Evolutionary conservation across 2,888 invertebrate species (phyloP).

Genomic region (Hipparchia sbordonii): DNA sequence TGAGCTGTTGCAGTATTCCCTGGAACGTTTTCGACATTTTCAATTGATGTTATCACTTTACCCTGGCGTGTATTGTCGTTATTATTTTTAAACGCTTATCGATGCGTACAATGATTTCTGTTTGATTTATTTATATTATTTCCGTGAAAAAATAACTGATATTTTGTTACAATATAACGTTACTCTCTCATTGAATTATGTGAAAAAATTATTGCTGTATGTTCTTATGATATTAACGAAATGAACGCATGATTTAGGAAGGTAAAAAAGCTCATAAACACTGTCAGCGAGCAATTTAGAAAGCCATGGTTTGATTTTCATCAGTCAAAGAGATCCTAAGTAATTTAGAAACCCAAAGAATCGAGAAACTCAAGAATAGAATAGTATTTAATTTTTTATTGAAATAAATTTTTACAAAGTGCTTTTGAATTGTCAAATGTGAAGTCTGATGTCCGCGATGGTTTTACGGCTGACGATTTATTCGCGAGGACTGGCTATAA

Average conservation of each 20-base stretch:
- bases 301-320: too few relatives aligned
- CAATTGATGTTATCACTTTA: conserved; percentile 13
- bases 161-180: neutral
- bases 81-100: conserved; percentile 14
- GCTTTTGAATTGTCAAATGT: too few relatives aligned
- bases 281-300: too few relatives aligned
- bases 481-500: too few relatives aligned
- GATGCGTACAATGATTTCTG: neutral
- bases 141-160: neutral
- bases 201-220: neutral
- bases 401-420: too few relatives aligned
- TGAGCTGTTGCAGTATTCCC: conserved; percentile 10
- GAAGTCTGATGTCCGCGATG: too few relatives aligned
- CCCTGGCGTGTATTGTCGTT: conserved; percentile 16
- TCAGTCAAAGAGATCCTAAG: too few relatives aligned
- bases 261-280: neutral
- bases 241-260: neutral
- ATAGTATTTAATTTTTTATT: too few relatives aligned
- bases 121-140: conserved; percentile 7
- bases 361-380: too few relatives aligned
- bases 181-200: neutral
- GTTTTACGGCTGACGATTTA: too few relatives aligned
- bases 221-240: neutral
- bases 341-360: too few relatives aligned
- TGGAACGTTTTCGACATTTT: conserved; percentile 15